Base-by-base conservation (phyloP, 2,113 vertebrate species). In the Microcebus jonahi region DNA sequence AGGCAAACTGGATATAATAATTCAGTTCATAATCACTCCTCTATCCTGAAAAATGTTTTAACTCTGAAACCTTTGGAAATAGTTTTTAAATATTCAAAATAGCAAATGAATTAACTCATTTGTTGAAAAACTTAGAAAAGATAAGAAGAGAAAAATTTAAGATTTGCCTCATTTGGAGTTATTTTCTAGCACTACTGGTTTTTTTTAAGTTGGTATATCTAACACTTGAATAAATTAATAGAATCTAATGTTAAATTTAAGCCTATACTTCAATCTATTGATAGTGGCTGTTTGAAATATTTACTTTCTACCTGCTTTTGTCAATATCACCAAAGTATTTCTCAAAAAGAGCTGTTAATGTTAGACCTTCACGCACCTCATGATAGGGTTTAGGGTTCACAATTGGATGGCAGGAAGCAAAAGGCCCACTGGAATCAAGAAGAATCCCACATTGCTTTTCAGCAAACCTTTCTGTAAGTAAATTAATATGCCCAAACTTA, bases 391-490 rank as follows among this genome's bases (percentile, higher is more conserved):
- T 98, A 48, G 98, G 98, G 20, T 98, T 97, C 53, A 99, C 98
- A 34, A 97, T 70, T 65, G 48, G 81, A 48, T 99, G 99, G 82
- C 99, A 99, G 11, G 67, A 76, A 50, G 98, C 97, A 98, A 99
- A 99, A 88, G 98, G 90, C 5, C 99, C 99, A 53, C 21, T 90
- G 34, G 98, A 94, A 77, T 99, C 65, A 48, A 97, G 99, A 88
- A 99, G 93, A 25, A 98, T 83, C 0, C 83, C 96, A 57, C 99
- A 99, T 39, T 97, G 93, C 18, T 95, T 97, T n/a, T 98, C 98
- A 21, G 99, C 99, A 98, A 98, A 99, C 21, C 95, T 97, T 98
- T 99, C 99, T 99, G 95, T 1, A 98, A 96, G 36, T 82, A 87
- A 97, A 75, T 70, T 39, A 87, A 80, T 70, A 25, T 17, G 27